phyloP scores from a whole-genome alignment of 2,888 invertebrate species.

The Tetropium fuscum region DNA sequence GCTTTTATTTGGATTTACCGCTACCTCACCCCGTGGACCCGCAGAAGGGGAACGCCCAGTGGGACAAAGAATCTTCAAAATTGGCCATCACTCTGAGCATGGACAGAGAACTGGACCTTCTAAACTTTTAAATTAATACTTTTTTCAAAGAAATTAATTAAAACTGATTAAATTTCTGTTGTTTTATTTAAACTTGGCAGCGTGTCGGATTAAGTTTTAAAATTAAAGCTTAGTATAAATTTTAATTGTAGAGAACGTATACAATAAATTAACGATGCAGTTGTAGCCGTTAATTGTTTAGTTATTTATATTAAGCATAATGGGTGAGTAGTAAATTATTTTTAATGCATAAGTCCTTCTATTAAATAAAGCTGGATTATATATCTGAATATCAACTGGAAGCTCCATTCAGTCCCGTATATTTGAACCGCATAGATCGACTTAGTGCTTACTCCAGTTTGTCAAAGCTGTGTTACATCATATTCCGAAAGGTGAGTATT shows the following conservation, averaged over 20 bases:
- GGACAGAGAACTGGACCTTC: conserved; percentile 84
- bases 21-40: conserved; percentile 87
- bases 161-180: background rate
- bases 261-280: background rate
- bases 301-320: background rate
- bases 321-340: conserved; percentile 12
- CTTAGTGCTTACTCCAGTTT: too few relatives aligned
- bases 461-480: too few relatives aligned
- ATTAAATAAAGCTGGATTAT: conserved; percentile 15
- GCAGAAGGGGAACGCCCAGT: conserved; percentile 83
- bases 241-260: too few relatives aligned
- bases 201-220: too few relatives aligned
- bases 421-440: background rate
- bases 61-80: conserved; percentile 75
- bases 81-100: conserved; percentile 80
- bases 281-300: too few relatives aligned
- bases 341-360: conserved; percentile 20
- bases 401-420: conserved; percentile 18
- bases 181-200: too few relatives aligned
- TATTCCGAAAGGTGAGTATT: too few relatives aligned
- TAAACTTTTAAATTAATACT: conserved; percentile 78
- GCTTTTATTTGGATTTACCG: conserved; percentile 78
- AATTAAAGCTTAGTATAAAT: too few relatives aligned
- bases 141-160: background rate
- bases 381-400: conserved; percentile 15